Base-by-base conservation (phyloP, 1,140 invertebrate species). In the Drosophila subpulchrella region DNA sequence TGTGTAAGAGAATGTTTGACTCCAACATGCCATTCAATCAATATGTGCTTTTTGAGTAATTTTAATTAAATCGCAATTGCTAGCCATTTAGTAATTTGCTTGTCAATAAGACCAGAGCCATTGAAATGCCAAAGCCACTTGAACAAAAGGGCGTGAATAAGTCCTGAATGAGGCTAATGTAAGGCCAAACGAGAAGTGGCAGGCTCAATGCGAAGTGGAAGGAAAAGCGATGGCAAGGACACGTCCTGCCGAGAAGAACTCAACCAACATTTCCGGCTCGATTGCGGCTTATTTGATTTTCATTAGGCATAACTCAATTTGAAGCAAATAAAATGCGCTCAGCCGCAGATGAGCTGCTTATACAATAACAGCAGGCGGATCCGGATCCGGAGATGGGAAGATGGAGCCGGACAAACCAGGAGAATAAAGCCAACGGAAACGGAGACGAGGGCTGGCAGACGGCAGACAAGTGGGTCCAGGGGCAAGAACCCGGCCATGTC, bases 291-390 rank as follows among this genome's bases (percentile, higher is more conserved):
- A 89, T 89, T 89, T 89, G 84, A 89, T 89, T 89, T 89, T 89
- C 84, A 89, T 89, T 89, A 89, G 84, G 84, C 85, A 89, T 89
- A 89, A 89, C 84, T 89, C 84, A 89, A 89, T 89, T 89, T 81
- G 85, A 89, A 84, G 88, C 84, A 89, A 89, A 89, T 89, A 89
- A 89, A 89, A 89, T 79, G 73, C 66, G 80, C 84, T 89, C 84
- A 89, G 84, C 81, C 84, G 80, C 80, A 89, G 84, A 89, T 90
- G 84, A 89, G 84, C 84, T 89, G 78, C 84, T 88, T 89, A 89
- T 84, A 83, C 61, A 84, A 78, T 78, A 78, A 78, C 75, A 78
- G 46, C 46, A 80, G 32, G 44, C 44, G 54, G 42, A 62, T 67
- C 20, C 44, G 54, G 42, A 59, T 67, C 20, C 57, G 72, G 34